Evolutionary conservation across 2,888 invertebrate genomes (phyloP), one percentile per base, ranked within the genome.

Genomic region (Drosophila tripunctata): DNA sequence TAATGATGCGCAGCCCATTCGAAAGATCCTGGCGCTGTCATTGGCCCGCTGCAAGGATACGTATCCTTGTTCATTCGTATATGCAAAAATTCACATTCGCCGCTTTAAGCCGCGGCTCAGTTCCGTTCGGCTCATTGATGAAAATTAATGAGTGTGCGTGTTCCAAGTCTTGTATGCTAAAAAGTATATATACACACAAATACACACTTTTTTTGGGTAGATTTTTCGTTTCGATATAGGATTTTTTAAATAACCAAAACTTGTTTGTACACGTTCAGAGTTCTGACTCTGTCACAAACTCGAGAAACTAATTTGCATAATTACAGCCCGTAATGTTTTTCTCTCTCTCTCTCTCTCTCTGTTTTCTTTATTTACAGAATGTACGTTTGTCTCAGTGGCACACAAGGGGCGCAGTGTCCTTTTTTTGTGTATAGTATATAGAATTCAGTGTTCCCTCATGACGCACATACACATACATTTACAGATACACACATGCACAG

Each of bases 1-100:
- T 90, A 90, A 90, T 90, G 90, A 90, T 90, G 83, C 88, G 81
- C 84, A 73, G 84, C 87, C 68, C 87, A 88, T 88, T 82, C 78
- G 67, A 79, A 68, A 78, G 79, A 61, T 64, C 66, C 75, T 51
- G 62, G 38, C 66, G 15, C 78, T 80, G 86, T 86, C 87, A 84
- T 84, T 88, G 87, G 83, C 84, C 64, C 69, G 14, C 51, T 22
- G 40, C 19, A 21, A 43, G 58, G 33, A 64, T 62, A 63, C 47
- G 63, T 47, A 63, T 67, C 47, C 67, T 54, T n/a, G n/a, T n/a
- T n/a, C n/a, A n/a, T n/a, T n/a, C 50, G 48, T 58, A 56, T 83
- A 87, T 80, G 87, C 84, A 77, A 86, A 86, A 82, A 54, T 51
- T 67, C 78, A 87, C 84, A 87, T 81, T 78, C 79, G 82, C 67